phyloP scores from a whole-genome alignment of 2,888 invertebrate genomes.

The Rotaria macrura region DNA sequence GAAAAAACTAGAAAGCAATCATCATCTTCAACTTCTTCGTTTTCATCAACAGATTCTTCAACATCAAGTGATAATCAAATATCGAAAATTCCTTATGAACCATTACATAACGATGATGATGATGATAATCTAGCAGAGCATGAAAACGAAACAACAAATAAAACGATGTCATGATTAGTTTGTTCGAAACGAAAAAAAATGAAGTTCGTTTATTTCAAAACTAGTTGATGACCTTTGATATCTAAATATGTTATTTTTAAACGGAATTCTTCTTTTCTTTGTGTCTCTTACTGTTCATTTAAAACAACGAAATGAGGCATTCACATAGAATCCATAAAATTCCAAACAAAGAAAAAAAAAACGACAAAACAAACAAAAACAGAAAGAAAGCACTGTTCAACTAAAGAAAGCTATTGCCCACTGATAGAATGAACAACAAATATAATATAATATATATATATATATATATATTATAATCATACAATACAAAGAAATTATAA shows the following conservation, averaged over 20 bases:
- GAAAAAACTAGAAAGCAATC: too few species aligned
- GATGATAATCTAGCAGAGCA: too few species aligned
- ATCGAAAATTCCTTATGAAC: too few species aligned
- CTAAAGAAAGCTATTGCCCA: neutral
- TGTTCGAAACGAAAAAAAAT: neutral
- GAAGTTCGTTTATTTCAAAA: too few species aligned
- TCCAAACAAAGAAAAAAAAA: neutral
- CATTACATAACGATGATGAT: too few species aligned
- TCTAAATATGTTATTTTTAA: too few species aligned
- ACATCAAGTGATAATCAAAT: too few species aligned
- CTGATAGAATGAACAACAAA: neutral
- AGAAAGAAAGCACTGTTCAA: neutral
- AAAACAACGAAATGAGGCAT: neutral
- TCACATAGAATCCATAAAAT: neutral
- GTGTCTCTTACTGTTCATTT: neutral
- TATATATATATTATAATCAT: neutral
- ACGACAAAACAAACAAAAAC: neutral
- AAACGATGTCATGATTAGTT: too few species aligned
- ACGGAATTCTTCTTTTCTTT: neutral
- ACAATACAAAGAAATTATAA: neutral
- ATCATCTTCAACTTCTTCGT: too few species aligned
- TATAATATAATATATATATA: neutral
- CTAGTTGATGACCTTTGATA: too few species aligned
- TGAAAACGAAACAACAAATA: too few species aligned
- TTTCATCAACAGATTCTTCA: too few species aligned